phyloP scores from a whole-genome alignment of 2,888 invertebrate genomes.

The Leucophenga montana region DNA sequence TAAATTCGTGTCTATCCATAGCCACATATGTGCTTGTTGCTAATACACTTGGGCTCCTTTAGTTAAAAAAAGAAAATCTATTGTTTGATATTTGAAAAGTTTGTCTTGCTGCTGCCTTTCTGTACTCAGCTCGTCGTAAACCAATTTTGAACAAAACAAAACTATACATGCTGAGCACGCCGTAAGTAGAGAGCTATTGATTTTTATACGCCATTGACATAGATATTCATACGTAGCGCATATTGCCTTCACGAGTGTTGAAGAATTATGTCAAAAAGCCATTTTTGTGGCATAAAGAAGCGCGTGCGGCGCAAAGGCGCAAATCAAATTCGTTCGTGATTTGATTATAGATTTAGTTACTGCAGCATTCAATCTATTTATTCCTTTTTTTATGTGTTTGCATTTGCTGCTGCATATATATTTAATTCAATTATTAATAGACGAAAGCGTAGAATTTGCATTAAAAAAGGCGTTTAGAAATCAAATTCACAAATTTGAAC shows the following conservation, averaged over 20 bases:
- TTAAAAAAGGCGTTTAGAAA: slow-evolving; percentile 1
- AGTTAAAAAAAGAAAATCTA: slow-evolving; percentile 3
- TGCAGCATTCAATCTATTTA: no score
- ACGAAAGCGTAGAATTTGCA: slow-evolving; percentile 6
- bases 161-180: neutral
- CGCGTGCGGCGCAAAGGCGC: neutral
- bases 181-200: slow-evolving; percentile 10
- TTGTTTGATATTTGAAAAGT: slow-evolving; percentile 24
- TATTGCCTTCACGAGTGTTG: neutral
- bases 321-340: slow-evolving; percentile 9
- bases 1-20: no score
- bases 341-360: slow-evolving; percentile 13
- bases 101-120: neutral
- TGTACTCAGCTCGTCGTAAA: neutral
- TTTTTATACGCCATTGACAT: slow-evolving; percentile 27
- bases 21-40: neutral
- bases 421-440: slow-evolving; percentile 16
- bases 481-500: neutral
- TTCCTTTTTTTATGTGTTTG: neutral
- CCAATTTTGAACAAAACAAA: slow-evolving; percentile 1
- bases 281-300: slow-evolving; percentile 42
- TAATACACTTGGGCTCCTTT: slow-evolving; percentile 1
- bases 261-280: slow-evolving; percentile 58
- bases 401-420: neutral
- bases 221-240: slow-evolving; percentile 4